Evolutionary conservation across 2,113 vertebrate genomes (phyloP), one percentile per base, ranked within the genome.

Genomic region (Lepus americanus): DNA sequence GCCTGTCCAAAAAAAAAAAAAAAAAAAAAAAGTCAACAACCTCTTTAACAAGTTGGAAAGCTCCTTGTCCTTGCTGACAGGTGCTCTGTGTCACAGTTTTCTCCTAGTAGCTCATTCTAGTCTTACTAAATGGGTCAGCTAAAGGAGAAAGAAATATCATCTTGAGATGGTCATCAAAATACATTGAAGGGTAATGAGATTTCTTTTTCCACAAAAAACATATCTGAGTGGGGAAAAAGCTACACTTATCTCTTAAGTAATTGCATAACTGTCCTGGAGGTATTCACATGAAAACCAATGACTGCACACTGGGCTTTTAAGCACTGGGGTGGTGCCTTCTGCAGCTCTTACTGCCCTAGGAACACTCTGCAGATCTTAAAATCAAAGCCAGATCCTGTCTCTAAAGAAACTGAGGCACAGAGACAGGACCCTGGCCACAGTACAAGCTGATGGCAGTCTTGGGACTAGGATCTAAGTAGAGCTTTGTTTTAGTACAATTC

Each of bases 41-140:
- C 5, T 44, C 51, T 93, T 22, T 44, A 36, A 27, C 6, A 80
- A 53, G 53, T 64, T 69, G 67, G 69, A 81, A 92, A 94, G 67
- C 36, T 63, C 25, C 33, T 31, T 44, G 63, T 84, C 69, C 61
- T 87, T 73, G 27, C 16, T 31, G 63, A 17, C 20, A 59, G 14
- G 6, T 78, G 66, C 67, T 90, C 31, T 89, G 85, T 16, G 36
- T 22, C 22, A 51, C 6, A 61, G 72, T 53, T 63, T 92, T 53
- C 20, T 78, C 59, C 73, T 85, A 59, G 78, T 86, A 93, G 92
- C 39, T 79, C 55, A 92, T 59, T 81, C 49, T 36, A 92, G 9
- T 80, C 53, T 73, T 73, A 64, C 23, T 16, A 95, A 83, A 51
- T 1, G 10, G 51, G 49, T 94, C 84, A 85, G 64, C 66, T 64